Base-by-base conservation (phyloP, 2,113 vertebrate genomes). In the Cyanoliseus patagonus region DNA sequence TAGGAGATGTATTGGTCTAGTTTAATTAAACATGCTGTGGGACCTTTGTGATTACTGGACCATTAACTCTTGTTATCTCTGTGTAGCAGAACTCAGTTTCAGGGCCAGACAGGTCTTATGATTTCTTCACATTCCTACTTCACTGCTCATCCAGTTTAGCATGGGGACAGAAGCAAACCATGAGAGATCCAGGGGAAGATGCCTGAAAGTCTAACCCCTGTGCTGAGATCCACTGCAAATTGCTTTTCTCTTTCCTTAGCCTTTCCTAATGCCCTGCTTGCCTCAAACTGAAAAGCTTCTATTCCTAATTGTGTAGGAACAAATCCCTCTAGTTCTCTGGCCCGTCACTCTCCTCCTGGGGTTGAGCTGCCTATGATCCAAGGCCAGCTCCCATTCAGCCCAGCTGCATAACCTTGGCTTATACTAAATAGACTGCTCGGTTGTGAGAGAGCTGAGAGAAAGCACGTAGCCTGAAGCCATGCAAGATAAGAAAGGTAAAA, bases 401-500 rank as follows among this genome's bases (percentile, higher is more conserved):
- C 47, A 73, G 27, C 52, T 80, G 31, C 41, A 23, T 35, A 41
- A 86, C 37, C 22, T 51, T 46, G 46, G 41, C 5, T 59, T 37
- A 14, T 19, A 30, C 7, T 76, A 41, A n/a, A 11, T 8, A 88
- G 63, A 28, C 41, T 83, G 19, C 37, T 35, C 8, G 17, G 13
- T 27, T 37, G 30, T 85, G 66, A 76, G 57, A 42, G 44, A 94
- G 39, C 78, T 83, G 82, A 93, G 61, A 47, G 59, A 73, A 74
- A 81, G 79, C 72, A 78, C 19, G 11, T 86, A 92, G 83, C 49
- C 72, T 86, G 63, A 22, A 83, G 82, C 17, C 46, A 35, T 25
- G 15, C 0, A 18, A 95, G 94, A 90, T 94, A 93, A 97, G 68
- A 80, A 41, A 46, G 27, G 30, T 73, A 73, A 81, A 96, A 66